These are phyloP conservation scores for Oryctolagus cuniculus DNA, from an alignment of 2,113 vertebrate genomes.

Conservation along the genomic window DNA sequence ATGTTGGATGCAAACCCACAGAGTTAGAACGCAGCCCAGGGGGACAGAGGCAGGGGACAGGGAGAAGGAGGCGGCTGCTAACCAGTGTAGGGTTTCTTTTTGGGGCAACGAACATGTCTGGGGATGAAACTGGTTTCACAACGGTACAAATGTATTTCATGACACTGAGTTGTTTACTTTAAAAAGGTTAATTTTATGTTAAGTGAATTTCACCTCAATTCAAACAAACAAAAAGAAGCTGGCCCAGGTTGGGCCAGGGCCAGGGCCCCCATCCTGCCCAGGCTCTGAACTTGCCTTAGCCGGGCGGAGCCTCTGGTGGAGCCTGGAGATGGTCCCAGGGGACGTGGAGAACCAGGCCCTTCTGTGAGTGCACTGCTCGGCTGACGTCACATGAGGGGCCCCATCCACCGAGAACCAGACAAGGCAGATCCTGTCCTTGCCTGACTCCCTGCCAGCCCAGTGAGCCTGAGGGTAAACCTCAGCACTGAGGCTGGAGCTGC, in stretches of 20 bases:
- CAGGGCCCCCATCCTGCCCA: neutral
- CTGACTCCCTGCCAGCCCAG: too few species aligned
- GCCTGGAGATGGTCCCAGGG: too few species aligned
- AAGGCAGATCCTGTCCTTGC: neutral
- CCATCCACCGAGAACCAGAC: rapidly evolving
- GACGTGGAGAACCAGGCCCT: neutral
- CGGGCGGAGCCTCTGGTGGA: too few species aligned
- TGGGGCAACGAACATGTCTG: too few species aligned
- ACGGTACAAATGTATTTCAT: rapidly evolving
- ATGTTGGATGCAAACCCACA: neutral
- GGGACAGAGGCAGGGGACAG: rapidly evolving
- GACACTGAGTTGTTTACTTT: neutral
- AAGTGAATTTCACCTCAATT: neutral
- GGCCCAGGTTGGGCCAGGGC: neutral
- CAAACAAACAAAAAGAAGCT: neutral
- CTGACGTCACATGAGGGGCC: neutral
- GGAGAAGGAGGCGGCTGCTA: rapidly evolving
- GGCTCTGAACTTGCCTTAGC: neutral
- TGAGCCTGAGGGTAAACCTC: neutral
- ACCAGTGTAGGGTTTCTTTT: rapidly evolving
- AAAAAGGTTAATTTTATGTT: neutral
- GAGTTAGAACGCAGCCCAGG: neutral
- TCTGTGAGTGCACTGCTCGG: neutral
- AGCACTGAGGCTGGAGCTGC: neutral
- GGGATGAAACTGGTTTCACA: neutral